Percentiles rank a stretch among this genome's conserved stretches.
These are phyloP conservation scores for Pseudomyrmex cubaensis DNA, from an alignment of 1,140 invertebrate species.

Conservation along the genomic window DNA sequence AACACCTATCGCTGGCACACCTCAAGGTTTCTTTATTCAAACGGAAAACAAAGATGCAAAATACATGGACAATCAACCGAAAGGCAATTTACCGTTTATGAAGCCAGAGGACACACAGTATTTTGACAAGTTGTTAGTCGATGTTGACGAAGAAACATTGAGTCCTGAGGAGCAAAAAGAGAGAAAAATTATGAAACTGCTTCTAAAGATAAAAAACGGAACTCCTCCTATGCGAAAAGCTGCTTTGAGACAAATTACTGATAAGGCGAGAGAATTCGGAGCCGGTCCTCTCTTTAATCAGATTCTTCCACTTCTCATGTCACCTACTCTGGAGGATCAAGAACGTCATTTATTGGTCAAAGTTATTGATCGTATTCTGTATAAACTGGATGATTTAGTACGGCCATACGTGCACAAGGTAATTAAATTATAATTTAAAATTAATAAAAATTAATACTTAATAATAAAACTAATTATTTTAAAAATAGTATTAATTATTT, in stretches of 20 bases:
- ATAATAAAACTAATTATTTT: no score
- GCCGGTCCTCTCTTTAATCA: slow-evolving; percentile 99
- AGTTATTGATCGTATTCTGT: slow-evolving; percentile 99
- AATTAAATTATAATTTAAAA: slow-evolving; percentile 60
- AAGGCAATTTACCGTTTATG: slow-evolving; percentile 98
- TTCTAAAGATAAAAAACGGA: slow-evolving; percentile 99
- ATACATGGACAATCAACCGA: slow-evolving; percentile 98
- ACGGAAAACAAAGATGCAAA: slow-evolving; percentile 93
- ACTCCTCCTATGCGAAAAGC: slow-evolving; percentile 99
- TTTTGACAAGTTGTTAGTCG: slow-evolving; percentile 98
- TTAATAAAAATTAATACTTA: no score
- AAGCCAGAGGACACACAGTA: slow-evolving; percentile 99
- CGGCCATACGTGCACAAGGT: slow-evolving; percentile 99
- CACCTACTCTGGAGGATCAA: slow-evolving; percentile 99
- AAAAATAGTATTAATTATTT: neutral
- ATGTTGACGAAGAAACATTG: slow-evolving; percentile 98
- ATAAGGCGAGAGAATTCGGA: slow-evolving; percentile 99
- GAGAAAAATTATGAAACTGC: slow-evolving; percentile 99
- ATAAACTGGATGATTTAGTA: slow-evolving; percentile 99
- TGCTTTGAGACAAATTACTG: slow-evolving; percentile 98
- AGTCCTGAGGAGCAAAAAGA: slow-evolving; percentile 99
- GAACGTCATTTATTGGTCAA: slow-evolving; percentile 99
- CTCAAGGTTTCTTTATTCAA: slow-evolving; percentile 98
- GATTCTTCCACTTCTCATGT: slow-evolving; percentile 99
- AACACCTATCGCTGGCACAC: slow-evolving; percentile 97